Conservation (phyloP, 2,888 invertebrate species). For the Spatulosminthurus flaviceps region DNA sequence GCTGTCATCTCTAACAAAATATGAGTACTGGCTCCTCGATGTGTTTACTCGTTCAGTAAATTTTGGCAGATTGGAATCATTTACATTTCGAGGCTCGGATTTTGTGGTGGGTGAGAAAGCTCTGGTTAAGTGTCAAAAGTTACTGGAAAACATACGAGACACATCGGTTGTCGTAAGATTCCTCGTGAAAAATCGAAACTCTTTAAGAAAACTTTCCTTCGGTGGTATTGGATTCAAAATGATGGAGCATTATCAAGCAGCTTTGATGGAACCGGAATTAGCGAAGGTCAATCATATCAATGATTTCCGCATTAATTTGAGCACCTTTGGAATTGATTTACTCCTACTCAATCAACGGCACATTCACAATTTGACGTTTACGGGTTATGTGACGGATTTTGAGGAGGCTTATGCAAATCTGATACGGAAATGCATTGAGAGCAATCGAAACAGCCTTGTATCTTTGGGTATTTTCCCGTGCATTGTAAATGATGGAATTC, state of each 20-base stretch:
- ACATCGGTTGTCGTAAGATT: constrained; percentile 5
- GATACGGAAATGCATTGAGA: constrained; percentile 2
- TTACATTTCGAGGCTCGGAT: constrained; percentile 22
- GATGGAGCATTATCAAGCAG: background rate
- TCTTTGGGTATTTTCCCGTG: constrained; percentile 34
- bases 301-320: background rate
- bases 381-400: constrained; percentile 6
- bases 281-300: background rate
- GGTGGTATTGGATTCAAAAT: constrained; percentile 44
- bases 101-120: constrained; percentile 12
- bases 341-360: constrained; percentile 14
- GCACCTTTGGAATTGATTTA: background rate
- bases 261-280: background rate
- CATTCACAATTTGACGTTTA: background rate
- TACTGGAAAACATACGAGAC: background rate
- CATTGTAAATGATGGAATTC: background rate
- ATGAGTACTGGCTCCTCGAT: constrained; percentile 31
- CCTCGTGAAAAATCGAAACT: constrained; percentile 8
- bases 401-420: background rate
- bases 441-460: constrained; percentile 5
- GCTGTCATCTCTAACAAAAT: background rate
- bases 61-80: constrained; percentile 10
- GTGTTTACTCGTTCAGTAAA: background rate
- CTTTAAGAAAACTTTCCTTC: constrained; percentile 19
- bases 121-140: background rate